Evolutionary conservation across 2,888 invertebrate species (phyloP), one percentile per base, ranked within the genome.

Genomic region (Drosophila multiciliata): DNA sequence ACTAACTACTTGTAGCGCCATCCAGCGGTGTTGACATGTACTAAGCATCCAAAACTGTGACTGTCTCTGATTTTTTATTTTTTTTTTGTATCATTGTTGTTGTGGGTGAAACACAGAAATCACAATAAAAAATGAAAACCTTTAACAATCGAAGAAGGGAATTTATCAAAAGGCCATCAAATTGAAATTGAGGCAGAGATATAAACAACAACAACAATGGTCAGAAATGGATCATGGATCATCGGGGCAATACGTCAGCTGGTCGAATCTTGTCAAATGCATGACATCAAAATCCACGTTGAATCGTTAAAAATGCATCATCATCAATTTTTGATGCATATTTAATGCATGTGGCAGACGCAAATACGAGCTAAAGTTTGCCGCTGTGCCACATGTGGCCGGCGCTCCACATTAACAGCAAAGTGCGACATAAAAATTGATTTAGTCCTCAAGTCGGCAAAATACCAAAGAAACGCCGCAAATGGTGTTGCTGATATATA

Each of bases 271-370:
- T 83, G 83, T 85, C 83, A 83, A 82, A 85, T 85, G 87, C 84
- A 75, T 55, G 73, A 81, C 85, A 85, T 87, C 76, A 87, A 85
- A 87, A 85, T 87, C 74, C 74, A 68, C 59, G 75, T 82, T 73
- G 82, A 83, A 87, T 87, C 87, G 87, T 87, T 87, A 87, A 87
- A 87, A 87, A 89, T 87, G 87, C 89, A 87, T 87, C 89, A 87
- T 89, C 87, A 87, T 87, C 89, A 87, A 87, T 83, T 89, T 89
- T 87, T 83, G 85, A 87, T 87, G 89, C 87, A 89, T 87, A 87
- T 89, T 82, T 86, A 86, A 88, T 83, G 88, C 82, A 82, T 73
- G 63, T 82, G 82, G 72, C 62, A 48, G 66, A 57, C 64, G 66
- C 64, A 66, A 66, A 57, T 17, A 32, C 36, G 40, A 52, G 26